These are phyloP conservation scores for Dreissena polymorpha DNA, from an alignment of 1,140 invertebrate genomes.

Conservation along the genomic window DNA sequence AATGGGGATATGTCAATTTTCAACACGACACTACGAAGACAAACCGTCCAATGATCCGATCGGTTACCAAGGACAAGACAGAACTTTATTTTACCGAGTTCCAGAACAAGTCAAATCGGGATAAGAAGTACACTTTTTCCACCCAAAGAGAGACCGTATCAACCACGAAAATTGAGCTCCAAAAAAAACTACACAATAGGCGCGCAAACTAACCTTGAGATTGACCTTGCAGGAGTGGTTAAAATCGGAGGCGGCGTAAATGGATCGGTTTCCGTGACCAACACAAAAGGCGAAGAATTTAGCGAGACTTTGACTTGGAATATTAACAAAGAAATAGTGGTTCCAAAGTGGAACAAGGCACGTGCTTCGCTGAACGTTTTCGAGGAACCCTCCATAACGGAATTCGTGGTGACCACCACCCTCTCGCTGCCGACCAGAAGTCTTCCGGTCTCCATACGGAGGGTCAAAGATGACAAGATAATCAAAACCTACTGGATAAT, in stretches of 20 bases:
- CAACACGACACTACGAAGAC: constrained; percentile 20
- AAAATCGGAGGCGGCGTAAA: constrained; percentile 34
- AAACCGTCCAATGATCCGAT: neutral
- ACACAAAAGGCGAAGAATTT: constrained; percentile 44
- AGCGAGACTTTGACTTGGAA: constrained; percentile 37
- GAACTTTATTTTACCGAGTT: constrained; percentile 49
- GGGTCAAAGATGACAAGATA: constrained; percentile 35
- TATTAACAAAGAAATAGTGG: constrained; percentile 41
- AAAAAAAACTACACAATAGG: constrained; percentile 54
- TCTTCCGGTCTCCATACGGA: constrained; percentile 30
- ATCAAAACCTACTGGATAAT: constrained; percentile 12
- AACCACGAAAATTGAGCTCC: constrained; percentile 37
- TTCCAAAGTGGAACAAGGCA: constrained; percentile 28
- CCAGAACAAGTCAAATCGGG: constrained; percentile 34
- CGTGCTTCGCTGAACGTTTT: constrained; percentile 40
- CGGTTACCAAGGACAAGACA: neutral
- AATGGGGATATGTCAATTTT: constrained; percentile 52
- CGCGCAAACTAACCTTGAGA: constrained; percentile 40
- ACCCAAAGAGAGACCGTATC: constrained; percentile 32
- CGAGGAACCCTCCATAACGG: constrained; percentile 9
- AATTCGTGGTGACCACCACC: constrained; percentile 44
- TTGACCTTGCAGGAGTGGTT: constrained; percentile 38
- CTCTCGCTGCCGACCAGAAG: constrained; percentile 11
- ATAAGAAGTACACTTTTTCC: constrained; percentile 41
- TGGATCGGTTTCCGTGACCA: constrained; percentile 34